phyloP scores from a whole-genome alignment of 2,113 vertebrate species.

The Ciconia boyciana region DNA sequence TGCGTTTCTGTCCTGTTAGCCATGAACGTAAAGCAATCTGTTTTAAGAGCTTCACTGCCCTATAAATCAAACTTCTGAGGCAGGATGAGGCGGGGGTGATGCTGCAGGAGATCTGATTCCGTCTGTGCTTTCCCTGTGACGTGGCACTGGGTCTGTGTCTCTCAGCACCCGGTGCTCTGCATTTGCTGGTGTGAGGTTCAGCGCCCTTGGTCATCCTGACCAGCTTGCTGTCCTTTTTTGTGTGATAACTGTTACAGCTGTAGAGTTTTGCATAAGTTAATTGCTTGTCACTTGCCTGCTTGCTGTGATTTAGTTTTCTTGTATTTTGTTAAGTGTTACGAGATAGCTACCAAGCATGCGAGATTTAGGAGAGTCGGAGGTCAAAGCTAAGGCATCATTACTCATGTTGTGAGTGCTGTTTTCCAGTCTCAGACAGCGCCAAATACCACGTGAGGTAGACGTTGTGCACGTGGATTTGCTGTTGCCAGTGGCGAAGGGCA shows the following conservation, averaged over 20 bases:
- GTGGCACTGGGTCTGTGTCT: not conserved
- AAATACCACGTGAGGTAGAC: fast-evolving
- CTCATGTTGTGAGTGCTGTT: not conserved
- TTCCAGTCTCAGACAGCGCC: not conserved
- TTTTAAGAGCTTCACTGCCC: not conserved
- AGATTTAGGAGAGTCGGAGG: not conserved
- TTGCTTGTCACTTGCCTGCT: not conserved
- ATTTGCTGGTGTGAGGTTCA: fast-evolving
- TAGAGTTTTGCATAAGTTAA: not conserved
- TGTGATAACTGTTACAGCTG: not conserved
- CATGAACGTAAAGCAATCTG: not conserved
- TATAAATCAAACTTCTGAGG: not conserved
- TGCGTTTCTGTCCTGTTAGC: not conserved
- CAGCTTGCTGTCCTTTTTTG: not conserved
- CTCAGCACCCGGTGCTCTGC: not conserved
- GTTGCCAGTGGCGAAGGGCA: not conserved
- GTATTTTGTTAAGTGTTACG: not conserved
- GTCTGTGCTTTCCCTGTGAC: not conserved
- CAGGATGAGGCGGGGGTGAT: not conserved
- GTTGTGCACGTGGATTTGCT: fast-evolving
- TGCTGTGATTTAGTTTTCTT: not conserved
- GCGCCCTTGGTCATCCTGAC: not conserved
- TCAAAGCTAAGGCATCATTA: not conserved
- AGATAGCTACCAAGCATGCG: not conserved
- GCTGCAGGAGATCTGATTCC: not conserved